Conservation (phyloP, 2,888 invertebrate genomes). For the Lordiphosa fenestrarum region DNA sequence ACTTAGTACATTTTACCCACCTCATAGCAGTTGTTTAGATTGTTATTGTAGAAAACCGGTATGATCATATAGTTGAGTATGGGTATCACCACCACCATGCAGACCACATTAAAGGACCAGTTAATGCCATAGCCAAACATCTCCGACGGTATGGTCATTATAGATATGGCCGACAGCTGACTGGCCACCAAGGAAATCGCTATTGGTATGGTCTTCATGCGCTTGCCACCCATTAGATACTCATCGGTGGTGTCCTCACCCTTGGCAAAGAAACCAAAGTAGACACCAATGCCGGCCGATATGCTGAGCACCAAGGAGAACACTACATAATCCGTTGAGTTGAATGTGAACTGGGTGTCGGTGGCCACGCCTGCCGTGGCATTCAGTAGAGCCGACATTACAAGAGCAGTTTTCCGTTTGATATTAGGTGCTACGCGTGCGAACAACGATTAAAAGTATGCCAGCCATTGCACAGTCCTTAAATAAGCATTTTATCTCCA, state of each 20-base stretch:
- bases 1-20: constrained; percentile 59
- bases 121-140: constrained; percentile 81
- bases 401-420: neutral
- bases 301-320: constrained; percentile 81
- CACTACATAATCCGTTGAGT: constrained; percentile 81
- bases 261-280: constrained; percentile 82
- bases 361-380: constrained; percentile 22
- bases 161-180: constrained; percentile 82
- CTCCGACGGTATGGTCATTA: constrained; percentile 82
- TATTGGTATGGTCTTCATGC: constrained; percentile 83
- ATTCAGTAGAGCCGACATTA: constrained; percentile 43
- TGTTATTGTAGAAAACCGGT: constrained; percentile 81
- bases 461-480: neutral
- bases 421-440: neutral
- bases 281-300: constrained; percentile 83
- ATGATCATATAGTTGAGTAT: constrained; percentile 78
- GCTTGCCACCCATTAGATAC: constrained; percentile 83
- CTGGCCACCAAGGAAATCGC: constrained; percentile 84
- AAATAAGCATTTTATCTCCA: no score
- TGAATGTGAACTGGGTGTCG: constrained; percentile 66
- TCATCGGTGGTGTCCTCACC: constrained; percentile 81
- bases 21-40: constrained; percentile 81
- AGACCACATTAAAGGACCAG: constrained; percentile 78
- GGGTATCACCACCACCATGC: constrained; percentile 78
- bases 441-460: neutral